Evolutionary conservation across 2,888 invertebrate genomes (phyloP), one percentile per base, ranked within the genome.

Genomic region (Sminthurinus aureus): DNA sequence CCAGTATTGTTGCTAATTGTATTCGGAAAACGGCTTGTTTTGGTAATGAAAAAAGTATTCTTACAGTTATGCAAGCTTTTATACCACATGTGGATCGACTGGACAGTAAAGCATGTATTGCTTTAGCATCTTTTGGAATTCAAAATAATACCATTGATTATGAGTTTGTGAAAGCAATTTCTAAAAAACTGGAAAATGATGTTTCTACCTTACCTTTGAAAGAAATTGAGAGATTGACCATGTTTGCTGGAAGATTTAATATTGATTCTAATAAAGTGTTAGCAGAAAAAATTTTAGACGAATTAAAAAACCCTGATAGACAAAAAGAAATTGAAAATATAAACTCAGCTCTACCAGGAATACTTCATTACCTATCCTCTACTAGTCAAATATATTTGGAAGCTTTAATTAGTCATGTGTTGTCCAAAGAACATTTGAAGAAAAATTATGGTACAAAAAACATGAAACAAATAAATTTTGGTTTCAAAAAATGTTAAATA

Each of bases 221-320:
- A 90, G 96, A 96, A 89, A 90, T 96, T 52, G 96, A 96, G 90
- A 92, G 95, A 87, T 90, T 95, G 12, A 90, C 93, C 3, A 91
- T 94, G 85, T 92, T 92, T 0, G 92, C 93, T 89, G 92, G 93
- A 1, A 92, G 93, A 89, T 94, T 94, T 86, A 92, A 94, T 89
- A 92, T 91, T 84, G 93, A 93, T 18, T 87, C 91, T 79, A 22
- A 93, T 84, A n/a, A n/a, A n/a, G n/a, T n/a, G n/a, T 88, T 93
- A 15, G 92, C 91, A 83, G 83, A 90, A 20, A 88, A 89, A 15
- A 90, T 93, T 26, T 87, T 92, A 0, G 85, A 91, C 0, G 91
- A 93, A 88, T 88, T 96, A 51, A 91, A 92, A 83, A 90, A 20
- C 0, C 51, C 51, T 1, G 71, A 71, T 22, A 71, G 78, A 75